Base-by-base conservation (phyloP, 2,113 vertebrate genomes). In the Laterallus jamaicensis region DNA sequence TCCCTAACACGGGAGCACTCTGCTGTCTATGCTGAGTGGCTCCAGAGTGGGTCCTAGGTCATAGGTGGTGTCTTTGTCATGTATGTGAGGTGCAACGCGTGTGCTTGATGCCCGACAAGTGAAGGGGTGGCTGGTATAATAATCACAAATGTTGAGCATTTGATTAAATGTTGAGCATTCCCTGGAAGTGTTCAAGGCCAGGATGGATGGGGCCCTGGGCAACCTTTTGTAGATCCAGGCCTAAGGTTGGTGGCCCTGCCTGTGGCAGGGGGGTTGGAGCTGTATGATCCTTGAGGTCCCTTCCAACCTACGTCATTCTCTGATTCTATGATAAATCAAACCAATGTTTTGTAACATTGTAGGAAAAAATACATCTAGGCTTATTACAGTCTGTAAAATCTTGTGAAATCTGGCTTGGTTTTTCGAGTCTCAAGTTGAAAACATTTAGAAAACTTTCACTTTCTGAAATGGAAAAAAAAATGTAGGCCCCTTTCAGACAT, bases 101-200 rank as follows among this genome's bases (percentile, higher is more conserved):
- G 0, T 18, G n/a, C 19, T 24, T 2, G 2, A 39, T 22, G 31
- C 21, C n/a, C 4, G 13, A 19, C 54, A 44, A 37, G 22, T 26
- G 19, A 50, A 68, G 35, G 35, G 11, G 10, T 21, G 44, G 22
- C 29, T 40, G 9, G 4, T 44, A 2, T 8, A 42, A 42, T 2
- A 24, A 24, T 12, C 42, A 64, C 16, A 88, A 73, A 60, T 22
- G 3, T 19, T 59, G 31, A 5, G 1, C 39, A 37, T 16, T 55
- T 0, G 0, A 29, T 42, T 35, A 35, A 35, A 35, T 35, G 35
- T 35, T 35, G 35, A 35, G 35, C 35, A 35, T 35, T 35, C 35
- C 35, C 35, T 35, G 35, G 35, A 35, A 35, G 35, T 35, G 35
- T 35, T 35, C 35, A 35, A 35, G 35, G 35, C 35, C 35, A 35